Evolutionary conservation across 1,140 invertebrate genomes (phyloP), one percentile per base, ranked within the genome.

Genomic region (Drosophila trapezifrons): DNA sequence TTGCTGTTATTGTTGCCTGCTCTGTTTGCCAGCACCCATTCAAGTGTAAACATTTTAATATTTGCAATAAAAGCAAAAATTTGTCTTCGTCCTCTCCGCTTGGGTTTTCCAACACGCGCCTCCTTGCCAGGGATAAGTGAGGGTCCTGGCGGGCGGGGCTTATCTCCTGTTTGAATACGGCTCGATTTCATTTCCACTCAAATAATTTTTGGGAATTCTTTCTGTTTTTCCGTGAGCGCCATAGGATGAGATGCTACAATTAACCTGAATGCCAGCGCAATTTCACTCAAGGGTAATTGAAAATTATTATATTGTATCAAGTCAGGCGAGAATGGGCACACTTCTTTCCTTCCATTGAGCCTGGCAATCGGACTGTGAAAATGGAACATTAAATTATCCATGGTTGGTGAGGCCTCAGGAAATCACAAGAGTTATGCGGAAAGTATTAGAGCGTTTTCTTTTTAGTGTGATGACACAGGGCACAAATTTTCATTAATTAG

Each of bases 1-100:
- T 76, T 71, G 57, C 65, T 58, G 56, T 67, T 43, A 66, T 74
- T 83, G 69, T 75, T 64, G 70, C 54, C 37, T 67, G 58, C 57
- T 46, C 56, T 78, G 74, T 78, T 76, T 67, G 64, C 51, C 73
- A 45, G 51, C 43, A 57, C 40, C 67, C 72, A 64, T 66, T 86
- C 76, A 67, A 86, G 83, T 79, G 83, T 79, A 87, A 83, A 79
- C 79, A 87, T 86, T 86, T 86, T 87, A 86, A 87, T 86, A 87
- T 87, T 65, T 70, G 49, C 79, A 87, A 87, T 86, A 83, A 82
- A 78, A 66, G 69, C 64, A 80, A 62, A 63, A 79, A 78, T 58
- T 42, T 55, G 55, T 66, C 55, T 57, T 59, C 64, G 62, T 46
- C 60, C 57, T 47, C 22, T 42, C 17, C 54, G 17, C 35, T 59